phyloP scores from a whole-genome alignment of 2,113 vertebrate species.

The Thermophis baileyi region DNA sequence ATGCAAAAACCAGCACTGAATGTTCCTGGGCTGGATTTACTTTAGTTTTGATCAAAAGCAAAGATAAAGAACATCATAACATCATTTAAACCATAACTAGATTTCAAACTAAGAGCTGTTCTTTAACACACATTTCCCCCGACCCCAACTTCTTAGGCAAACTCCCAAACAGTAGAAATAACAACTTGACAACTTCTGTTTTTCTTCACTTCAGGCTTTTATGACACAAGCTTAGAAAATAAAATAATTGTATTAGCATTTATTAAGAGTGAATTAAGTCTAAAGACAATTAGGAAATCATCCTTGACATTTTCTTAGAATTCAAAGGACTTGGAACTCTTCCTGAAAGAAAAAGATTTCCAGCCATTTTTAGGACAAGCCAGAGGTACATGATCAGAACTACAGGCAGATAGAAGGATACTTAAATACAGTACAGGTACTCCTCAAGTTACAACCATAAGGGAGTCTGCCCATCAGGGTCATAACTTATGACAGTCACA shows the following conservation, averaged over 20 bases:
- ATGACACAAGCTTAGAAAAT: constrained; percentile 35
- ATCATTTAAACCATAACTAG: constrained; percentile 15
- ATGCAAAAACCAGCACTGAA: constrained; percentile 14
- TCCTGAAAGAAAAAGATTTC: neutral
- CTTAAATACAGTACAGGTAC: neutral
- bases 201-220: constrained; percentile 31
- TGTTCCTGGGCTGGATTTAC: constrained; percentile 32
- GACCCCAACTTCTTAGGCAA: constrained; percentile 6
- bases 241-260: constrained; percentile 11
- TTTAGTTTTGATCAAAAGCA: constrained; percentile 42
- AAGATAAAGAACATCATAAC: constrained; percentile 33
- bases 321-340: neutral
- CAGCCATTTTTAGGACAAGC: neutral
- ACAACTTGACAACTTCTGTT: constrained; percentile 30
- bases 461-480: neutral
- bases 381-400: neutral
- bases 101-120: constrained; percentile 21
- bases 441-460: neutral
- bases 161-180: constrained; percentile 25
- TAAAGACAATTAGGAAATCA: neutral
- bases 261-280: constrained; percentile 6
- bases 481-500: neutral
- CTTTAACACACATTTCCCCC: neutral
- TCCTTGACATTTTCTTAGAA: neutral
- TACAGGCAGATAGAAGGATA: neutral